Evolutionary conservation across 2,113 vertebrate genomes (phyloP), one percentile per base, ranked within the genome.

Genomic region (Hippolais icterina): DNA sequence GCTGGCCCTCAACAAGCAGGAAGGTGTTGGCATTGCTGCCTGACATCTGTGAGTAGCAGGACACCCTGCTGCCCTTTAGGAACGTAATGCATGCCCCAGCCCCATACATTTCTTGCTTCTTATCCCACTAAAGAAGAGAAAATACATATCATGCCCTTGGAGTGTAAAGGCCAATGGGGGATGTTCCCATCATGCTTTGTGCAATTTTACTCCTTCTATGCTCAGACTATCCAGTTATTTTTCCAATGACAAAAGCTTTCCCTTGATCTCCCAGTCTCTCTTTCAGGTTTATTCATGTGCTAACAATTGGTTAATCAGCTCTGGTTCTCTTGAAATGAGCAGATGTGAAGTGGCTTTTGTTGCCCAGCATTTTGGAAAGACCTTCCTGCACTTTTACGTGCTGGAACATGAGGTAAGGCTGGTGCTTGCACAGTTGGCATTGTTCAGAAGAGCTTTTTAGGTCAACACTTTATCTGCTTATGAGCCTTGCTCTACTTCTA

Each of bases 111-210:
- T 86, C 65, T 84, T 88, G 37, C 27, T 86, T 56, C 70, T 69
- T 60, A 61, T 54, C 31, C 65, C 65, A 27, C 47, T 74, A 39
- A 90, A 56, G 28, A 72, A 35, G 41, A 92, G 59, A 91, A 94
- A 96, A 93, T 93, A 52, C 44, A 96, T 71, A 87, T 46, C 46
- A 29, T 79, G 84, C 93, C 79, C 91, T 93, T 92, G 93, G 89
- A 83, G 60, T 70, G 71, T 74, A 93, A 86, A 90, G 76, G 70
- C 69, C 83, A 95, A 87, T 60, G 68, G 54, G 81, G 44, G 83
- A 91, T 82, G 84, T 91, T 95, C 94, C 93, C 86, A 52, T 81
- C 71, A 49, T 91, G 75, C 93, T 74, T 79, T 37, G 35, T 79
- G 87, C 59, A 69, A 90, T 59, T 89, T 85, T 75, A 53, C 41